Percentiles rank a stretch among this genome's conserved stretches.
These are phyloP conservation scores for Penelope pileata DNA, from an alignment of 2,113 vertebrate genomes.

Conservation along the genomic window DNA sequence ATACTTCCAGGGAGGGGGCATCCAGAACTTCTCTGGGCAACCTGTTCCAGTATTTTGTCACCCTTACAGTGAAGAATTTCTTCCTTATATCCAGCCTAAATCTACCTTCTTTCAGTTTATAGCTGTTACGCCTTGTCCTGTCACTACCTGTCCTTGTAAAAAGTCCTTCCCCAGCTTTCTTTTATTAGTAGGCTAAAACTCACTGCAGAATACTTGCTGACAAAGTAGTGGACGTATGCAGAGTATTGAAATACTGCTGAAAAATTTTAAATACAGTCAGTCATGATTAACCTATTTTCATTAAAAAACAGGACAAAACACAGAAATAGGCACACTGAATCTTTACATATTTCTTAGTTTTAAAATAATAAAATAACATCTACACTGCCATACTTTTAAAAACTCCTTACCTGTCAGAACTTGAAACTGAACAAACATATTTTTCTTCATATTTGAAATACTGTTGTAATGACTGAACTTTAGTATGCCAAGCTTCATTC, in stretches of 20 bases:
- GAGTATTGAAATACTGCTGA: background rate
- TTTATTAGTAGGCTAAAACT: background rate
- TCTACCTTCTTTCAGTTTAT: no score
- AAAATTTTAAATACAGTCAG: background rate
- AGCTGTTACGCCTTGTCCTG: no score
- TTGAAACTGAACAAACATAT: background rate
- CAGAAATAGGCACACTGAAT: background rate
- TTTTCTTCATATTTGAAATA: background rate
- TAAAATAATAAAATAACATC: background rate
- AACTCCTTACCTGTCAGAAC: background rate
- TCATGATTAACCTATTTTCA: background rate
- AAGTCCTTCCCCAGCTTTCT: no score
- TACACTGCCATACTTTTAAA: background rate
- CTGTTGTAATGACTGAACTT: background rate
- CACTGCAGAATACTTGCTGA: background rate
- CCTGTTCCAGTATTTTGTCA: no score
- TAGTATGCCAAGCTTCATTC: background rate
- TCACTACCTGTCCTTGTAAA: no score
- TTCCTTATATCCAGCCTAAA: no score
- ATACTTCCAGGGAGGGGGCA: no score
- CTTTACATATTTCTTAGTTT: background rate
- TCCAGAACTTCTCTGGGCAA: no score
- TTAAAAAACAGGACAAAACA: background rate
- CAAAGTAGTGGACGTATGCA: background rate
- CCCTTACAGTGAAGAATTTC: no score